A percentile compares a stretch with the other conserved stretches of the same genome.
Evolutionary conservation across 2,888 invertebrate species (phyloP).

Genomic region (Orchesella flavescens): DNA sequence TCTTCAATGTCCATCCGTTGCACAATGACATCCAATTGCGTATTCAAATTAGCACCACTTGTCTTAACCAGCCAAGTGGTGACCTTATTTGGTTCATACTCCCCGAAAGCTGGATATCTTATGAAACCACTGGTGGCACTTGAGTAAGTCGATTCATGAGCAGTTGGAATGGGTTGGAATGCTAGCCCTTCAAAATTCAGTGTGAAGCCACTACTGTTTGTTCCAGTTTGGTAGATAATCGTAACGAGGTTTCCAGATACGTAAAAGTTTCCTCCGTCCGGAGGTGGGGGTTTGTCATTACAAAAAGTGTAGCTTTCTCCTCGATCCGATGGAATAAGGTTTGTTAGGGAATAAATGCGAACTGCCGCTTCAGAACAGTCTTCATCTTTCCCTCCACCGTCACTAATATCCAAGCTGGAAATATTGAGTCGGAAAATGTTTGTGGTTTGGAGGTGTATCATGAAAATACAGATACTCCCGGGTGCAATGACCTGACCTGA

Average conservation of each 20-base stretch:
- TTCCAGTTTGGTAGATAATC: background rate
- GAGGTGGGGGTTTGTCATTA: slow-evolving; percentile 18
- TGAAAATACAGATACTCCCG: slow-evolving; percentile 33
- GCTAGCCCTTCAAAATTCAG: slow-evolving; percentile 23
- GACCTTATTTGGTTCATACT: slow-evolving; percentile 25
- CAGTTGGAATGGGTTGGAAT: slow-evolving; percentile 8
- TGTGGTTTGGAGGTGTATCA: slow-evolving; percentile 34
- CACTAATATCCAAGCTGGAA: slow-evolving; percentile 17
- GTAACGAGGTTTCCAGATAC: slow-evolving; percentile 7
- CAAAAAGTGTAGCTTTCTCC: slow-evolving; percentile 34
- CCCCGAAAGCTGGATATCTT: slow-evolving; percentile 7
- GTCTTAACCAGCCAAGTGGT: slow-evolving; percentile 16
- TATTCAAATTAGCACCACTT: background rate
- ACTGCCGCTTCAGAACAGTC: slow-evolving; percentile 28
- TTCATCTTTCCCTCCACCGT: background rate
- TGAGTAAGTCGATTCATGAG: background rate
- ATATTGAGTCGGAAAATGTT: slow-evolving; percentile 30
- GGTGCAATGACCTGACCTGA: background rate
- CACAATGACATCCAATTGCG: background rate
- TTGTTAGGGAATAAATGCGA: slow-evolving; percentile 39
- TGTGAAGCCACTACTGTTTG: slow-evolving; percentile 2
- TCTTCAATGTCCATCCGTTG: background rate
- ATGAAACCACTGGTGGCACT: slow-evolving; percentile 13
- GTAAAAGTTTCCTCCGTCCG: background rate
- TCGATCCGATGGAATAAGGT: slow-evolving; percentile 11